Base-by-base conservation (phyloP, 2,888 invertebrate species). In the Diadegma fenestrale region DNA sequence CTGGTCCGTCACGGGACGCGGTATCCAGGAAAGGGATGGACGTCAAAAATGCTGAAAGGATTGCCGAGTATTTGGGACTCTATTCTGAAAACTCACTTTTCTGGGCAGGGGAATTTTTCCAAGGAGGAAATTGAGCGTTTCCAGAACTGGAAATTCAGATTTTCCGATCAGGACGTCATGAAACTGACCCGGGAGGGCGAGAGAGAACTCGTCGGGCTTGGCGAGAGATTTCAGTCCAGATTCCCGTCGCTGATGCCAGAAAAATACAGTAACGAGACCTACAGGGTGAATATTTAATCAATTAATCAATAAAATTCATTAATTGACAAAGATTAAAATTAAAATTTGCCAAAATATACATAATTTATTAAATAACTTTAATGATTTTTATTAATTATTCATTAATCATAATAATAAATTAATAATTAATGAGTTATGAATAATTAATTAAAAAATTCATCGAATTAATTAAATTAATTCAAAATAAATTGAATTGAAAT, bases 1-100 rank as follows among this genome's bases (percentile, higher is more conserved):
- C 90, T 97, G 26, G 93, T 96, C 54, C 95, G 98, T 6, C 98
- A 98, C 94, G 98, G 97, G 4, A 96, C 97, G n/a, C 95, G 97
- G 87, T 95, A 96, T 92, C 97, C 97, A 0, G 95, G 95, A 88
- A 92, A 93, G 75, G 94, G 95, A 84, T 94, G 96, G 61, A 95
- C 97, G 79, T 86, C 92, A 10, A 92, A 92, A 41, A 95, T 96
- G 93, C 94, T 94, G 58, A 93, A 94, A 1, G 93, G 94, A 71
- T 93, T 97, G 12, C 94, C 94, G 43, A 90, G 94, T 61, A 92
- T 97, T 37, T 95, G 95, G 89, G 92, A 95, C 89, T 93, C 95
- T 87, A 95, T 97, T 86, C 87, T 96, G 86, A 88, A 94, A 33
- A 95, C 95, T 87, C 94, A 95, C 87, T 90, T 94, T 83, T 81